A percentile compares a stretch with the other conserved stretches of the same genome.
Conservation (phyloP, 2,797 vertebrate species). For the Squalus acanthias region DNA sequence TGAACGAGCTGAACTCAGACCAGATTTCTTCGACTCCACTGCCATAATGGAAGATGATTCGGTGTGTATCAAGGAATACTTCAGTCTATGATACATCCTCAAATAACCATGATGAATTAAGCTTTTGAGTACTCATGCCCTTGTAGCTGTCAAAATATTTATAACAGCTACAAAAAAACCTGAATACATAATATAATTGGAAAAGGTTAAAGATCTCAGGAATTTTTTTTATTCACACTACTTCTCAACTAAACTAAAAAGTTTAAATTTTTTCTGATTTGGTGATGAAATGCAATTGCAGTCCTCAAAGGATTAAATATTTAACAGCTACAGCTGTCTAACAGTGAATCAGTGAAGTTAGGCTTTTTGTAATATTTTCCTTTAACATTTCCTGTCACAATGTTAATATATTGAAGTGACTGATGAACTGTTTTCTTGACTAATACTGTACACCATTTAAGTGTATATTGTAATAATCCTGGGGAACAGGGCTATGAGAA, state of each 20-base stretch:
- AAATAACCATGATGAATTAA: not conserved
- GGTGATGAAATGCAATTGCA: not conserved
- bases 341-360: not conserved
- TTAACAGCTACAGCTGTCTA: not conserved
- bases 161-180: not conserved
- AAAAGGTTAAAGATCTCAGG: not conserved
- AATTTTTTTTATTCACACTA: not conserved
- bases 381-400: not conserved
- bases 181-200: not conserved
- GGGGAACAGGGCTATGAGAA: not conserved
- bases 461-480: not conserved
- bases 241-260: not conserved
- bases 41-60: constrained; percentile 99
- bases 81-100: not conserved
- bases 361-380: not conserved
- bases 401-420: not conserved
- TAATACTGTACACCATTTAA: not conserved
- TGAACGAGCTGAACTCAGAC: constrained; percentile 93
- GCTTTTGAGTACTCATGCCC: constrained; percentile 5
- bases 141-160: not conserved
- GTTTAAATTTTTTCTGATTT: not conserved
- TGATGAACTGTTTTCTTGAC: not conserved
- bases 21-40: constrained; percentile 98
- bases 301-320: not conserved
- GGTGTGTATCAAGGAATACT: constrained; percentile 60